These are phyloP conservation scores for Phenganax stokvisi DNA, from an alignment of 92 coral and sea anemone species.

Conservation along the genomic window DNA sequence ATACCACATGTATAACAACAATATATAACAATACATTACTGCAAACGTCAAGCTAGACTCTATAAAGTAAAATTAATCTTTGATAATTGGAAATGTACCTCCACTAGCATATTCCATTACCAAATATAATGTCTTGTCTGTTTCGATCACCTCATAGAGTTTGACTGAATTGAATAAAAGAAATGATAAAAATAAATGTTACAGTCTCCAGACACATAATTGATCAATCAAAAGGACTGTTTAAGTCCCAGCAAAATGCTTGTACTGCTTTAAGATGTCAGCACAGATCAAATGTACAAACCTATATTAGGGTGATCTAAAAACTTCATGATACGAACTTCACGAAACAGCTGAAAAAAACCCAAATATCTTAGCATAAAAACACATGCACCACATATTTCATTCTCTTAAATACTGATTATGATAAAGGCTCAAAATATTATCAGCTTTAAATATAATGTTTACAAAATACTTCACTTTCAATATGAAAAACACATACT, in stretches of 20 bases:
- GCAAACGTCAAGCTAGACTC: neutral
- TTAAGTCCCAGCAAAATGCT: no score
- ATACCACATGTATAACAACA: neutral
- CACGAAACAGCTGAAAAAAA: constrained; percentile 83
- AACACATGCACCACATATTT: no score
- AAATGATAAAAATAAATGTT: neutral
- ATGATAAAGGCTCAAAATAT: no score
- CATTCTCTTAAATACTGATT: no score
- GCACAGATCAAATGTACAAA: constrained; percentile 15
- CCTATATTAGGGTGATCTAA: constrained; percentile 99
- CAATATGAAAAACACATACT: neutral
- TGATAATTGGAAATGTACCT: constrained; percentile 47
- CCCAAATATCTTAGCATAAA: neutral
- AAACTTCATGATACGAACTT: constrained; percentile 97
- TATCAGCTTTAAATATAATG: neutral
- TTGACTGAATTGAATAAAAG: constrained; percentile 57
- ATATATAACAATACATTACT: neutral
- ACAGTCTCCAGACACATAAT: neutral
- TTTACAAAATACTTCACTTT: neutral
- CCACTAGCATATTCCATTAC: constrained; percentile 99
- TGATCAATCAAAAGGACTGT: neutral
- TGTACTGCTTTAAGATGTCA: neutral
- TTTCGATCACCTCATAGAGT: constrained; percentile 94
- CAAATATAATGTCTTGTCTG: constrained; percentile 92
- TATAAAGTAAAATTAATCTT: neutral